phyloP scores from a whole-genome alignment of 2,888 invertebrate genomes.

The Muscina levida region DNA sequence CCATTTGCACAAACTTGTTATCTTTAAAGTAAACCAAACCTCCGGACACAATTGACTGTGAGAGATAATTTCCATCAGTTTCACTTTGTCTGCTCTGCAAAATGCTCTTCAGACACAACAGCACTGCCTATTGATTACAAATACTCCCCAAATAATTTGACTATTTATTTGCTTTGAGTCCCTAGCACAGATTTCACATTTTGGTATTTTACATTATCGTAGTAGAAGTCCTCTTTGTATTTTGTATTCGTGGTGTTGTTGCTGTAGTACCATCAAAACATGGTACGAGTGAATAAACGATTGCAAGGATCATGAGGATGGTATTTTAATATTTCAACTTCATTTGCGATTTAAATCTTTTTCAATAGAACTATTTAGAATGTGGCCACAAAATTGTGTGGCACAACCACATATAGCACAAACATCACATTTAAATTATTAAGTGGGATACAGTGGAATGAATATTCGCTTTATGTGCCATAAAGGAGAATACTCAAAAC shows the following conservation, averaged over 20 bases:
- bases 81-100: background rate
- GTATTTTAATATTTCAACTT: slow-evolving; percentile 51
- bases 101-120: slow-evolving; percentile 22
- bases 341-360: slow-evolving; percentile 48
- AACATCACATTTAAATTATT: too few species aligned
- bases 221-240: background rate
- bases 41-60: too few species aligned
- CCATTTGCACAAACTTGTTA: too few species aligned
- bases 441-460: too few species aligned
- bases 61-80: too few species aligned
- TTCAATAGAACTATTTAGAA: slow-evolving; percentile 22
- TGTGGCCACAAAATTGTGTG: slow-evolving; percentile 45
- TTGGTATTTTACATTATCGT: slow-evolving; percentile 7
- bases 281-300: background rate
- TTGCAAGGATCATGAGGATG: background rate
- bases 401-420: slow-evolving; percentile 18
- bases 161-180: slow-evolving; percentile 40
- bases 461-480: too few species aligned
- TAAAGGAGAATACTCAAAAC: too few species aligned
- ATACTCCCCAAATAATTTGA: slow-evolving; percentile 47
- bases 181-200: slow-evolving; percentile 24
- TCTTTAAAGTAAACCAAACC: too few species aligned
- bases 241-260: background rate
- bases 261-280: too few species aligned
- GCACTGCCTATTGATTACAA: slow-evolving; percentile 51